Percentiles rank a stretch among this genome's conserved stretches.
These are phyloP conservation scores for Tridacna gigas DNA, from an alignment of 2,888 invertebrate genomes.

Conservation along the genomic window DNA sequence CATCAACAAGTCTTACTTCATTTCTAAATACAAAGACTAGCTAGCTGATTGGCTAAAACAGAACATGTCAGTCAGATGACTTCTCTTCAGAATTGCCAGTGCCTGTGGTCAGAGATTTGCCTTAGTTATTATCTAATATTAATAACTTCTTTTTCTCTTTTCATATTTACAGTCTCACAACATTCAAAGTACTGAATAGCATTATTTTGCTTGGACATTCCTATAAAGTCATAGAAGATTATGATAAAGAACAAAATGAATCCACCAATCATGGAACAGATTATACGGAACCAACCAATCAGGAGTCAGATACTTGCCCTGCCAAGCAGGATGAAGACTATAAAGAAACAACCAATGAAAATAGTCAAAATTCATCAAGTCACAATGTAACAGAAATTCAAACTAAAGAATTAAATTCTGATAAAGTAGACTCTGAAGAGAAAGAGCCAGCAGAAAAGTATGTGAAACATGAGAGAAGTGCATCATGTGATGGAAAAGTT, in stretches of 20 bases:
- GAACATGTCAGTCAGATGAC: too few relatives aligned
- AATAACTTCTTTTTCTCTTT: slow-evolving; percentile 23
- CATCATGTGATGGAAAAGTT: slow-evolving; percentile 41
- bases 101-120: background rate
- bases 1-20: too few relatives aligned
- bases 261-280: slow-evolving; percentile 42
- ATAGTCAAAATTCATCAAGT: background rate
- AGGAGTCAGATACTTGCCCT: background rate
- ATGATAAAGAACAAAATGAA: slow-evolving; percentile 33
- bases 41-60: too few relatives aligned
- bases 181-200: slow-evolving; percentile 90
- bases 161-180: slow-evolving; percentile 80
- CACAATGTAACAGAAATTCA: background rate
- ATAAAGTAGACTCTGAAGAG: background rate
- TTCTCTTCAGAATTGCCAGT: background rate
- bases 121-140: background rate
- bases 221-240: slow-evolving; percentile 87
- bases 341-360: slow-evolving; percentile 25
- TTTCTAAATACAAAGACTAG: too few relatives aligned
- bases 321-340: slow-evolving; percentile 19
- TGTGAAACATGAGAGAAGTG: slow-evolving; percentile 29
- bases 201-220: slow-evolving; percentile 96
- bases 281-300: slow-evolving; percentile 19
- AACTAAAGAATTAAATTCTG: background rate
- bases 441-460: background rate